Percentiles rank a stretch among this genome's conserved stretches.
These are phyloP conservation scores for Trachelus stipa DNA, from an alignment of 2,888 invertebrate genomes.

Conservation along the genomic window DNA sequence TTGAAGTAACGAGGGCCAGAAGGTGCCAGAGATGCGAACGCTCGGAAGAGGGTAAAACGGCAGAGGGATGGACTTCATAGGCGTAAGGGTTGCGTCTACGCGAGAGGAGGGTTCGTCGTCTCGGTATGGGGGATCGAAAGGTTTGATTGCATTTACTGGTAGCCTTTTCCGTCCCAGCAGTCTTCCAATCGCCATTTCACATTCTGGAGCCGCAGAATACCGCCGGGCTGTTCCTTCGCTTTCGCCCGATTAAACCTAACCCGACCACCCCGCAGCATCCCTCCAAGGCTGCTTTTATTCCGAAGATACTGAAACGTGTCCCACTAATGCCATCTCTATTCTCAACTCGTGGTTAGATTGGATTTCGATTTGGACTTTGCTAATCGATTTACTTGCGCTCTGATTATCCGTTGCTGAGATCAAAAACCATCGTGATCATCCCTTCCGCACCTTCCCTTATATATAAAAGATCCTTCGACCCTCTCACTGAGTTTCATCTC, in stretches of 20 bases:
- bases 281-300: too few relatives aligned
- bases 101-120: neutral
- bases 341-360: too few relatives aligned
- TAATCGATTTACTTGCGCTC: constrained; percentile 1
- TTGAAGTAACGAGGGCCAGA: too few relatives aligned
- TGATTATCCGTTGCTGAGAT: neutral
- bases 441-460: neutral
- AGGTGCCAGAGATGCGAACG: too few relatives aligned
- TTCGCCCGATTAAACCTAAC: neutral
- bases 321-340: too few relatives aligned
- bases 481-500: neutral
- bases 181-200: constrained; percentile 4
- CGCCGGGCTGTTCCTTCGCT: neutral
- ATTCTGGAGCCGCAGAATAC: neutral
- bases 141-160: constrained; percentile 1
- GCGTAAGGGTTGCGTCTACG: too few relatives aligned
- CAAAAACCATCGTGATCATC: neutral
- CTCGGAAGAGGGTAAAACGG: too few relatives aligned
- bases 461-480: neutral
- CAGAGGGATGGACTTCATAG: too few relatives aligned
- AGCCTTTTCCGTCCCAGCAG: neutral
- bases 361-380: neutral
- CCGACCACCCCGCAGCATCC: neutral
- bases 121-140: neutral
- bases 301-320: too few relatives aligned